Conservation (phyloP, 2,797 vertebrate genomes). For the Danio aesculapii region DNA sequence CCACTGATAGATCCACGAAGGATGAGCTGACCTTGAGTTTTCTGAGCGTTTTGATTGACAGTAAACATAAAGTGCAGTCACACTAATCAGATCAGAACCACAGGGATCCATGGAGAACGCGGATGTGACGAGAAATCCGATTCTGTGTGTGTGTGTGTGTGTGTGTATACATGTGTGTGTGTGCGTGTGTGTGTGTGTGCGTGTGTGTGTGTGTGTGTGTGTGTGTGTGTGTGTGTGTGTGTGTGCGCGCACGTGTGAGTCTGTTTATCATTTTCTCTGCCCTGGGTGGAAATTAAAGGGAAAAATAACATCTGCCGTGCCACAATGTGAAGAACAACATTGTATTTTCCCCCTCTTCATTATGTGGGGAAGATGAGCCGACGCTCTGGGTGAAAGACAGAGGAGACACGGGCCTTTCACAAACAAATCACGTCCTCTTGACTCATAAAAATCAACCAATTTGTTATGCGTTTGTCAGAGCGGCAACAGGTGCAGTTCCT, state of each 20-base stretch:
- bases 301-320: conserved; percentile 49
- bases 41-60: conserved; percentile 48
- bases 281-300: conserved; percentile 49
- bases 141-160: conserved; percentile 8
- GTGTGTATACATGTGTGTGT: conserved; percentile 3
- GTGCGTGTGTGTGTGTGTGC: background rate
- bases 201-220: background rate
- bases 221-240: background rate
- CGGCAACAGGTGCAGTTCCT: conserved; percentile 39
- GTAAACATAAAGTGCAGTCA: conserved; percentile 49
- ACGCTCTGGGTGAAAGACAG: conserved; percentile 32
- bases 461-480: conserved; percentile 47
- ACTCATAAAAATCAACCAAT: conserved; percentile 55
- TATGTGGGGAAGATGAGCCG: conserved; percentile 46
- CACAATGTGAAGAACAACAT: conserved; percentile 38
- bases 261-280: conserved; percentile 36
- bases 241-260: background rate
- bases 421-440: conserved; percentile 54
- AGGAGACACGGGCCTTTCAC: conserved; percentile 29
- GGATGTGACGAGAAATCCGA: conserved; percentile 64
- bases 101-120: conserved; percentile 51
- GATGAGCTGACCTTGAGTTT: conserved; percentile 41
- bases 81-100: conserved; percentile 62
- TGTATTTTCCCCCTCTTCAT: conserved; percentile 55
- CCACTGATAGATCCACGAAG: conserved; percentile 6